Conservation (phyloP, 2,888 invertebrate genomes). For the Euzophera pinguis region DNA sequence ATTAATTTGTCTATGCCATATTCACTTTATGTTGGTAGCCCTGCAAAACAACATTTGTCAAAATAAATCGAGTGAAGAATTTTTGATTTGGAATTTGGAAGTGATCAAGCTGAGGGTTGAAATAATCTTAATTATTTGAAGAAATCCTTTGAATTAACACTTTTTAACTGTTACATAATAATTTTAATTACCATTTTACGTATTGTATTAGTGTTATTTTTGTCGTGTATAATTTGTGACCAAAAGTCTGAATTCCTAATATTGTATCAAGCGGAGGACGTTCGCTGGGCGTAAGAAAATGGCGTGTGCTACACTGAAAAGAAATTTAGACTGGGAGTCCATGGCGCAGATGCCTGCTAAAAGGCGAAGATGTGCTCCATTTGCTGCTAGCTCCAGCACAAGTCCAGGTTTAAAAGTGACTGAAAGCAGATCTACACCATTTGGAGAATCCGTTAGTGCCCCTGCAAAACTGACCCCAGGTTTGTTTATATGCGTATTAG, state of each 20-base stretch:
- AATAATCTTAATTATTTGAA: constrained; percentile 58
- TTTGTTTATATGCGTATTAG: constrained; percentile 74
- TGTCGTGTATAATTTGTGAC: constrained; percentile 46
- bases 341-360: constrained; percentile 93
- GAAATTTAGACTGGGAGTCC: constrained; percentile 97
- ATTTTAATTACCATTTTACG: constrained; percentile 45
- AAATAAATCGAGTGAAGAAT: constrained; percentile 56
- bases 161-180: constrained; percentile 41
- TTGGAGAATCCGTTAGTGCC: constrained; percentile 89
- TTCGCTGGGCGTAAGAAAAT: constrained; percentile 87
- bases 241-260: constrained; percentile 44
- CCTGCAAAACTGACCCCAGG: constrained; percentile 91
- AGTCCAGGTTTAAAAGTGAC: constrained; percentile 74
- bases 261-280: constrained; percentile 58
- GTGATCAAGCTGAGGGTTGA: constrained; percentile 45
- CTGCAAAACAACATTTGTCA: constrained; percentile 48
- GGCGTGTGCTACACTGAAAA: constrained; percentile 99
- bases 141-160: constrained; percentile 54
- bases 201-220: constrained; percentile 58
- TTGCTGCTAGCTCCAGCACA: constrained; percentile 82
- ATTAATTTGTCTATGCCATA: constrained; percentile 26
- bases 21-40: constrained; percentile 32
- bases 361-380: constrained; percentile 94
- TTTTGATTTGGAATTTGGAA: constrained; percentile 61
- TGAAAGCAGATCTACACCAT: constrained; percentile 86